Percentiles rank a stretch among this genome's conserved stretches.
Evolutionary conservation across 2,888 invertebrate species (phyloP).

Genomic region (Sarcophaga subvicina): DNA sequence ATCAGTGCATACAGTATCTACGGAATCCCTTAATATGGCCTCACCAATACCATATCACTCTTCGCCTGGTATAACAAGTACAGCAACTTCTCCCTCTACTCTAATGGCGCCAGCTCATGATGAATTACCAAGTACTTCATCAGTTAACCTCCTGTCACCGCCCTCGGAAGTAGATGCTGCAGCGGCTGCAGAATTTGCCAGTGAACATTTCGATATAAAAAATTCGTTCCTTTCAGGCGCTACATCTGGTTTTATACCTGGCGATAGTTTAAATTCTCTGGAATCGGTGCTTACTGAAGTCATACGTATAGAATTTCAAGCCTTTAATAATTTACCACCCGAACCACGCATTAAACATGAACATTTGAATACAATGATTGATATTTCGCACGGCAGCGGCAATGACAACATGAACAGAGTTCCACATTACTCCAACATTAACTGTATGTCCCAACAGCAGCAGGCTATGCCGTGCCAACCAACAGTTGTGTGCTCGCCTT

Average conservation of each 20-base stretch:
- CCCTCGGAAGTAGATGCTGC: slow-evolving; percentile 60
- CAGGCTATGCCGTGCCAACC: slow-evolving; percentile 69
- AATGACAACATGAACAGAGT: slow-evolving; percentile 39
- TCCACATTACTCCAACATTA: slow-evolving; percentile 39
- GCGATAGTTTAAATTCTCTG: slow-evolving; percentile 84
- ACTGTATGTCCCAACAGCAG: slow-evolving; percentile 58
- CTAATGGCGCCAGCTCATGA: slow-evolving; percentile 39
- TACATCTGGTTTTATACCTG: slow-evolving; percentile 65
- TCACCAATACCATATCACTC: slow-evolving; percentile 48
- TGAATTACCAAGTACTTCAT: slow-evolving; percentile 74
- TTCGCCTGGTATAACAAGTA: slow-evolving; percentile 29
- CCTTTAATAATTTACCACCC: slow-evolving; percentile 81
- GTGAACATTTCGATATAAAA: slow-evolving; percentile 74
- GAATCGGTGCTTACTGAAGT: slow-evolving; percentile 93
- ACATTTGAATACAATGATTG: slow-evolving; percentile 70
- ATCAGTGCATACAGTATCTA: not conserved
- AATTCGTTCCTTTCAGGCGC: slow-evolving; percentile 72
- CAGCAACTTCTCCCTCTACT: slow-evolving; percentile 22
- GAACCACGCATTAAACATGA: slow-evolving; percentile 76
- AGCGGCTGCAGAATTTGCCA: slow-evolving; percentile 61
- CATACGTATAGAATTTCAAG: slow-evolving; percentile 91
- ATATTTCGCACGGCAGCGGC: not conserved
- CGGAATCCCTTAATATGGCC: slow-evolving; percentile 46
- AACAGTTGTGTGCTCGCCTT: slow-evolving; percentile 74
- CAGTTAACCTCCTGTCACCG: slow-evolving; percentile 65